These are phyloP conservation scores for Ceraclea dissimilis DNA, from an alignment of 2,888 invertebrate genomes.

Conservation along the genomic window DNA sequence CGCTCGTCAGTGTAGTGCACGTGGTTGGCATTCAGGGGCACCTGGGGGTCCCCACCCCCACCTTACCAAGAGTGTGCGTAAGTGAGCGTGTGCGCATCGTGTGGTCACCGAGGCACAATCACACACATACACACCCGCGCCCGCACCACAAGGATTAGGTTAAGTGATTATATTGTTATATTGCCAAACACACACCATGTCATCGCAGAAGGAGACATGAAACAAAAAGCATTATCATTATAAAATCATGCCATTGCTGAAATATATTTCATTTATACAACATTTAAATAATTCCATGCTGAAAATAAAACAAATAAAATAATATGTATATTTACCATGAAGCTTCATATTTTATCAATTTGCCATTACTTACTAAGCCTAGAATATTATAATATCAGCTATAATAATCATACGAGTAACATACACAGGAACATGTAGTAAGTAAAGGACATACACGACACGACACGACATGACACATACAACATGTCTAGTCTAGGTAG, in stretches of 20 bases:
- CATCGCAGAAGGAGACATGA: constrained; percentile 47
- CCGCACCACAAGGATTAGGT: constrained; percentile 18
- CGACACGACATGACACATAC: too few relatives aligned
- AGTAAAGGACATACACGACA: too few relatives aligned
- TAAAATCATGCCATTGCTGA: constrained; percentile 15
- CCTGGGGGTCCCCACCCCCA: constrained; percentile 36
- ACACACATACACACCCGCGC: neutral
- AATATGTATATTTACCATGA: constrained; percentile 22
- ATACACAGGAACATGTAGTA: too few relatives aligned
- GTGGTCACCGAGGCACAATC: neutral
- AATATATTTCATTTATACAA: constrained; percentile 5
- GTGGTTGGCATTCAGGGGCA: constrained; percentile 86
- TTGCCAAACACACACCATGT: constrained; percentile 23
- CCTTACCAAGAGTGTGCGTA: constrained; percentile 1
- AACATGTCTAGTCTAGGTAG: too few relatives aligned
- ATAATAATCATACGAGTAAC: too few relatives aligned
- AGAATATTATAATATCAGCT: constrained; percentile 22
- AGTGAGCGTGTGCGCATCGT: neutral
- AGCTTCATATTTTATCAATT: constrained; percentile 22
- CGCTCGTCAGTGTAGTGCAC: constrained; percentile 93
- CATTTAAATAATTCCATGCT: constrained; percentile 19
- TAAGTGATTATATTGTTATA: constrained; percentile 18
- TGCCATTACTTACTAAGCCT: constrained; percentile 21
- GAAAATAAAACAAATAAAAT: constrained; percentile 36
- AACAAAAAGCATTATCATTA: constrained; percentile 44